phyloP scores from a whole-genome alignment of 2,113 vertebrate species.

The Dasyprocta punctata region DNA sequence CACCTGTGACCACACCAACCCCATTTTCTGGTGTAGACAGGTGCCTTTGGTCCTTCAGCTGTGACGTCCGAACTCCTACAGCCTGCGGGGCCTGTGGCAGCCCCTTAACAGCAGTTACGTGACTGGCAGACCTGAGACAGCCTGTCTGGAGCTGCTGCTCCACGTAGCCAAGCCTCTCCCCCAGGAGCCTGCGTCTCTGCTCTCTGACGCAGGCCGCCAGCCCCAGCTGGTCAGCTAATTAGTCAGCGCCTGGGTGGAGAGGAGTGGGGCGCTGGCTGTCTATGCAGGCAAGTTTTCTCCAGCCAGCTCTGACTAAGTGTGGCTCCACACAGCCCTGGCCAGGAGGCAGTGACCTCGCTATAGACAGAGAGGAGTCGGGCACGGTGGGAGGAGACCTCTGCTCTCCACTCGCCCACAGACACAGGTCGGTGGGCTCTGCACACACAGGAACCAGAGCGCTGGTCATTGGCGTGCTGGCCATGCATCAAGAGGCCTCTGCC shows the following conservation, averaged over 20 bases:
- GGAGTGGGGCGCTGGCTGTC: neutral
- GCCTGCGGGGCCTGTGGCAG: neutral
- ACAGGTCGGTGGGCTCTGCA: neutral
- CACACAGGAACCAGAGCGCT: fast-evolving
- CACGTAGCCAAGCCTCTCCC: neutral
- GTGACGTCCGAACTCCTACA: neutral
- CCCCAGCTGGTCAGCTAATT: conserved; percentile 38
- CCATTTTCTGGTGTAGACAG: neutral
- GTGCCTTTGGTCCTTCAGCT: neutral
- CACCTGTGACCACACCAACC: neutral
- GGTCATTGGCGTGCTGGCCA: neutral
- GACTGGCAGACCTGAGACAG: conserved; percentile 12
- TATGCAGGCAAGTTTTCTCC: neutral
- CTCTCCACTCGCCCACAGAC: too few species aligned
- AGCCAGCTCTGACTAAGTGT: neutral
- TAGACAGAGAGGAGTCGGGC: neutral
- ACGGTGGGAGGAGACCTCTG: neutral
- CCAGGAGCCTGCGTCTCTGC: neutral
- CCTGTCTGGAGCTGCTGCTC: conserved; percentile 1
- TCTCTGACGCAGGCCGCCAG: conserved; percentile 29
- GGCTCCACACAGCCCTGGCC: neutral
- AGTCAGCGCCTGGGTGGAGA: neutral
- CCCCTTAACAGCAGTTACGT: neutral
- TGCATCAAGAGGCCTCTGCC: neutral
- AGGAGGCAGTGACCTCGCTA: neutral